Conservation (phyloP, 2,113 vertebrate species). For the Stegostoma tigrinum region DNA sequence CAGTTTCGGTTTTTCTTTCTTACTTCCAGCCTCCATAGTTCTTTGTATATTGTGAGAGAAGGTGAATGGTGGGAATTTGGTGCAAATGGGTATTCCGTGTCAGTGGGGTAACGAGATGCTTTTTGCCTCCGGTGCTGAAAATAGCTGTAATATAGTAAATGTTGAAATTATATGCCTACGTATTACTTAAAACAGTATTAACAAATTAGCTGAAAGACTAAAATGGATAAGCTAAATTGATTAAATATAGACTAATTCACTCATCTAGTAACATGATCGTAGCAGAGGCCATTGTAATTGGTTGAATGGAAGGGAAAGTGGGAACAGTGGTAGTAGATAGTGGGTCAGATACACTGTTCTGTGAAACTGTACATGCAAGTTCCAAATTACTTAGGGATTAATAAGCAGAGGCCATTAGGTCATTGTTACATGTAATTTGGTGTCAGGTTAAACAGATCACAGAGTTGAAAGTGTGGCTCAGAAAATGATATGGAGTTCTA, state of each 20-base stretch:
- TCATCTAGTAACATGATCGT: neutral
- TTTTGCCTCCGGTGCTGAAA: neutral
- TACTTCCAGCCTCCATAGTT: too few species aligned
- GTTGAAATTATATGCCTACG: neutral
- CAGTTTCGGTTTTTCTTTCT: too few species aligned
- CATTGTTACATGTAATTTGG: neutral
- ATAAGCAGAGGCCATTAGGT: neutral
- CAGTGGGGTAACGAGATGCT: too few species aligned
- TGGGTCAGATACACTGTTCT: neutral
- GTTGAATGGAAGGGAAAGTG: neutral
- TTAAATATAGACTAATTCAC: neutral
- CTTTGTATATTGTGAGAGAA: too few species aligned
- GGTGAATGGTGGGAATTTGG: too few species aligned
- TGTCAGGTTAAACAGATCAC: neutral
- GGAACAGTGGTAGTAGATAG: neutral
- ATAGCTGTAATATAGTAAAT: neutral
- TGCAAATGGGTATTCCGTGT: too few species aligned
- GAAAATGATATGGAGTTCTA: neutral
- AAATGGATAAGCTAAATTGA: neutral
- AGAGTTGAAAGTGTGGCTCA: neutral
- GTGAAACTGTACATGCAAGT: neutral
- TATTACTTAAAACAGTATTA: neutral
- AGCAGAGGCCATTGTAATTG: neutral
- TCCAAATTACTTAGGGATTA: neutral
- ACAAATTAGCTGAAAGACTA: neutral